Percentiles rank a stretch among this genome's conserved stretches.
These are phyloP conservation scores for Cotesia congregata DNA, from an alignment of 2,888 invertebrate species.

Conservation along the genomic window DNA sequence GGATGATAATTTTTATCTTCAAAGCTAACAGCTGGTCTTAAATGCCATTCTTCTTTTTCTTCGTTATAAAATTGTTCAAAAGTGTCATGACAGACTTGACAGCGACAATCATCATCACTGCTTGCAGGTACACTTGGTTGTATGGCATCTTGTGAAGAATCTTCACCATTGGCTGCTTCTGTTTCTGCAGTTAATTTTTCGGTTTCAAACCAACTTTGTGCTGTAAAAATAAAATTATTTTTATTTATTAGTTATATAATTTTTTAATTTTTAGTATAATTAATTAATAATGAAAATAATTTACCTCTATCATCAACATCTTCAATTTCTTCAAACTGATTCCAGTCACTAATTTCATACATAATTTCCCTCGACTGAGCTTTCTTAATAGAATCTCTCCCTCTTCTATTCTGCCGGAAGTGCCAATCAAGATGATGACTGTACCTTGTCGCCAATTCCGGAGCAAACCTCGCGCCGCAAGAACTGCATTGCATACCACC, in stretches of 20 bases:
- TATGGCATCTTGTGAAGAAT: constrained; percentile 75
- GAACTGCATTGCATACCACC: constrained; percentile 96
- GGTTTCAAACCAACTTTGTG: constrained; percentile 90
- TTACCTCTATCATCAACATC: constrained; percentile 89
- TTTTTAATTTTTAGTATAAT: too few species aligned
- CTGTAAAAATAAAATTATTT: constrained; percentile 69
- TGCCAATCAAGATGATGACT: constrained; percentile 99
- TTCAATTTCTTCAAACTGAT: constrained; percentile 94
- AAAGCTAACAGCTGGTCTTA: constrained; percentile 84
- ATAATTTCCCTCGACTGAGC: constrained; percentile 92
- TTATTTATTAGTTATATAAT: not conserved
- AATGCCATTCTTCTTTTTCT: constrained; percentile 97
- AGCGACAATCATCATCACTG: constrained; percentile 79
- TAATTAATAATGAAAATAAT: constrained; percentile 34
- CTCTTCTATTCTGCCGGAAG: constrained; percentile 92
- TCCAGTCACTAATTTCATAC: constrained; percentile 91
- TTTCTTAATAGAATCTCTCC: constrained; percentile 86
- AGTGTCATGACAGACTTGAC: constrained; percentile 92
- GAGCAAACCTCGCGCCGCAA: constrained; percentile 94
- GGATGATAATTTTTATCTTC: constrained; percentile 90
- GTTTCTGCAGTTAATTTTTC: constrained; percentile 75
- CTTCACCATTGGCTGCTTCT: constrained; percentile 73
- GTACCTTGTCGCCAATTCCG: constrained; percentile 90
- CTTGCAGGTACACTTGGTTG: constrained; percentile 82
- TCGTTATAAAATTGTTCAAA: constrained; percentile 98